Base-by-base conservation (phyloP, 2,113 vertebrate genomes). In the Apteryx owenii region DNA sequence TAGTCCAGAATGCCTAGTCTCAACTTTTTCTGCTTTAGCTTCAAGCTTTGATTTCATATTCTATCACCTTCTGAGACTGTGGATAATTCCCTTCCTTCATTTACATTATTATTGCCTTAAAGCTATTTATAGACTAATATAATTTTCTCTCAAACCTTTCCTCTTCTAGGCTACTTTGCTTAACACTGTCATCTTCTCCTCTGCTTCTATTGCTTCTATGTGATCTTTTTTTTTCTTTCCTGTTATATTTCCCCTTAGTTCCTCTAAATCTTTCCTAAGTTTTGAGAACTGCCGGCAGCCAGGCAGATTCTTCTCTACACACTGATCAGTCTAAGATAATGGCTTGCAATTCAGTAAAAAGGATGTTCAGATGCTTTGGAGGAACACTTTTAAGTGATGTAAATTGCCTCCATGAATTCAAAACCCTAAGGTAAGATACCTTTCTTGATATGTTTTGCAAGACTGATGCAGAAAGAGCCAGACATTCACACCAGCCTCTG, bases 81-180 rank as follows among this genome's bases (percentile, higher is more conserved):
- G 10, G 82, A 65, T 50, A 81, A 79, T 31, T 88, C 80, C 46
- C 28, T 77, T 87, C 51, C 64, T 88, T 92, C 56, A 81, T 94
- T 92, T 94, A 69, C 68, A 81, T 76, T 86, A 64, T 60, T 95
- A 87, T 72, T 89, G 36, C 28, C 68, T 93, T 56, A 33, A 86
- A 93, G 25, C 29, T 94, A 79, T 86, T 92, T 94, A 72, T 58
- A 88, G 80, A 40, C n/a, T 81, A 71, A 71, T 76, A 79, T 3
- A 9, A 92, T 84, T 90, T 85, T 48, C 38, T 75, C 40, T 75
- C 81, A 87, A 48, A 79, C 31, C 61, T 84, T 78, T 88, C 26
- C 22, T 77, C 28, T 90, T 83, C 54, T 42, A 81, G 51, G 58
- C 31, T 75, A 75, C 46, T 80, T 76, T 58, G 5, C 42, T 85